Base-by-base conservation (phyloP, 1,140 invertebrate genomes). In the Apolygus lucorum region DNA sequence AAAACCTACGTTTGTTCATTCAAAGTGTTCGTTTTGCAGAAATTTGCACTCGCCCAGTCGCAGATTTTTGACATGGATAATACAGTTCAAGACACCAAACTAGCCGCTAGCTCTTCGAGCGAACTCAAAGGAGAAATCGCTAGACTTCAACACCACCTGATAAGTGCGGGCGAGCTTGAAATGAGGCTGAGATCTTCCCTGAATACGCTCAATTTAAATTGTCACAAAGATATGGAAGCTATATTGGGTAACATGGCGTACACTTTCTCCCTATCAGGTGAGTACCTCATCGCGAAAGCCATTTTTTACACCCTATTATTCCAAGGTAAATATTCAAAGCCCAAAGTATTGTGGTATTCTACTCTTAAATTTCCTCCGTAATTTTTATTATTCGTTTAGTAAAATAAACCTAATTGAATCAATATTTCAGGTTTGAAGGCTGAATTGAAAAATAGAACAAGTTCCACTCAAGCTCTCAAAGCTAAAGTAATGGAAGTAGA, bases 11-110 rank as follows among this genome's bases (percentile, higher is more conserved):
- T n/a, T n/a, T 42, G 17, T 42, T 42, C 34, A 8, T 13, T 26
- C 27, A 54, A 52, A 2, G 1, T 68, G 4, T 54, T 14, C 17
- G 54, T 25, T 54, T 28, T 68, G 26, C 54, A 59, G 54, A 59
- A 59, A 59, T 59, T 11, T 21, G 54, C 54, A 4, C 22, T 59
- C 2, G 54, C 54, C 22, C 54, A 59, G 54, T 59, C 69, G 14
- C 62, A 54, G 28, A 27, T 59, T 8, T 67, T 67, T 28, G 69
- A 54, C n/a, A n/a, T 70, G 42, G 21, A 49, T 22, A 70, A 70
- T 42, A 67, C 62, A 14, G 27, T 67, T 14, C 22, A 70, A 2
- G 52, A 59, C 26, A 63, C 69, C 4, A 28, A 26, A 1, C 27
- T 29, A 14, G 64, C 64, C 27, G 69, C 62, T 4, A 29, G 27